phyloP scores from a whole-genome alignment of 1,140 invertebrate species.

The Spodoptera litura region DNA sequence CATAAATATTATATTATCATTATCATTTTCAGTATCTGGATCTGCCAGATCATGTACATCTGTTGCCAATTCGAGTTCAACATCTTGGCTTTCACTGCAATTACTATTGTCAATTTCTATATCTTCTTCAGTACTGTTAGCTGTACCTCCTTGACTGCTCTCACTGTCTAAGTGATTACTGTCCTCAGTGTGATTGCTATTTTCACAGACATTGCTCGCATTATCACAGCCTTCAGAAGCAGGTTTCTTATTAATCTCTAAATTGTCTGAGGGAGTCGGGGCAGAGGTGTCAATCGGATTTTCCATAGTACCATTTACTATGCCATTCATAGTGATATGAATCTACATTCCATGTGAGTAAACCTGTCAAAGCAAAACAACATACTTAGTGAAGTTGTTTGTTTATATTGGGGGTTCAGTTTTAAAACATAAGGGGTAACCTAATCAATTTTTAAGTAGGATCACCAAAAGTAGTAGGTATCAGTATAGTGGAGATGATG shows the following conservation, averaged over 20 bases:
- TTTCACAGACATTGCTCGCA: constrained; percentile 51
- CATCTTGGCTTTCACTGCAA: constrained; percentile 38
- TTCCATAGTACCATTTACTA: constrained; percentile 73
- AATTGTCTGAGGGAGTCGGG: constrained; percentile 47
- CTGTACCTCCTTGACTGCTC: constrained; percentile 17
- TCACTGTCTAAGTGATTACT: constrained; percentile 51
- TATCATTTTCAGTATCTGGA: constrained; percentile 36
- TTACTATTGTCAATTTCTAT: constrained; percentile 43
- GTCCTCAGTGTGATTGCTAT: constrained; percentile 51
- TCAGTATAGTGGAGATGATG: constrained; percentile 51
- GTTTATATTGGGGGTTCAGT: constrained; percentile 29
- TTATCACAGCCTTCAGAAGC: constrained; percentile 46
- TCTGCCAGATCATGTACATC: neutral
- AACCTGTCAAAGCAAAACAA: constrained; percentile 71
- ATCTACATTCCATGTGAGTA: constrained; percentile 69
- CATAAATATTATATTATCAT: constrained; percentile 45
- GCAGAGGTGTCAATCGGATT: constrained; percentile 59
- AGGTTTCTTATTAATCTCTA: constrained; percentile 42
- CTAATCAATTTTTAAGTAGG: neutral
- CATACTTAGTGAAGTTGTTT: constrained; percentile 36
- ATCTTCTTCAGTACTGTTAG: constrained; percentile 32
- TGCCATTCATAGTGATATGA: constrained; percentile 73
- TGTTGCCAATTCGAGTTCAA: constrained; percentile 9
- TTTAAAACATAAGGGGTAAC: too few relatives aligned
- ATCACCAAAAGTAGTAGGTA: constrained; percentile 49